phyloP scores from a whole-genome alignment of 2,113 vertebrate genomes.

The Madoqua kirkii region DNA sequence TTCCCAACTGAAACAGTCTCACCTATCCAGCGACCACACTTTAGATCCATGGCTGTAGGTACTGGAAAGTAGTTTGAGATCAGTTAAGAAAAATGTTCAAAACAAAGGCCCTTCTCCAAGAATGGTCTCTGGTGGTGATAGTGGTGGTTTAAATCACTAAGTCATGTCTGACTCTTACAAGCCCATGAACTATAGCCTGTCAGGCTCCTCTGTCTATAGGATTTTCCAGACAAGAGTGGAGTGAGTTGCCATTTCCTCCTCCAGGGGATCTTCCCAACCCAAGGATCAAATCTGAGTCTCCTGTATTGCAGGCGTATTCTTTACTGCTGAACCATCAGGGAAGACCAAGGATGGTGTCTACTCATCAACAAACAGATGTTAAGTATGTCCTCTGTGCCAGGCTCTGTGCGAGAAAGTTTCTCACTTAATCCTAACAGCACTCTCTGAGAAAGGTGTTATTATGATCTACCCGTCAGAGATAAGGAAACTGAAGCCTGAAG shows the following conservation, averaged over 20 bases:
- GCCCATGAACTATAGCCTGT: not conserved
- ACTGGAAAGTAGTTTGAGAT: not conserved
- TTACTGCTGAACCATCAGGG: not conserved
- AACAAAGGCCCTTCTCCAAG: not conserved
- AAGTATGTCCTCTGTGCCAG: not conserved
- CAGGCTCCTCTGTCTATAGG: not conserved
- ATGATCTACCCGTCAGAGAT: not conserved
- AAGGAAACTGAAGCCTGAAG: not conserved
- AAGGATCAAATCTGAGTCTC: not conserved
- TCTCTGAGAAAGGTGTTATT: not conserved
- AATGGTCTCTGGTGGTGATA: not conserved
- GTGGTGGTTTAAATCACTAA: not conserved
- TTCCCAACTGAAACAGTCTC: not conserved
- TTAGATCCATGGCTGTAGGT: not conserved
- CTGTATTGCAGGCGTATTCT: not conserved
- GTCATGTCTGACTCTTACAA: not conserved
- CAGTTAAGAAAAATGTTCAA: not conserved
- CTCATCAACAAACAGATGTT: not conserved
- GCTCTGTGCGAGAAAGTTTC: not conserved
- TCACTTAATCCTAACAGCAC: not conserved
- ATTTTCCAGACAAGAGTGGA: not conserved
- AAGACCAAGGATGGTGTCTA: not conserved
- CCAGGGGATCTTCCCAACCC: not conserved
- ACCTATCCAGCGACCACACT: not conserved
- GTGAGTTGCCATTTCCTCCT: not conserved